These are phyloP conservation scores for Notolepis coatsorum DNA, from an alignment of 2,797 vertebrate species.

Conservation along the genomic window DNA sequence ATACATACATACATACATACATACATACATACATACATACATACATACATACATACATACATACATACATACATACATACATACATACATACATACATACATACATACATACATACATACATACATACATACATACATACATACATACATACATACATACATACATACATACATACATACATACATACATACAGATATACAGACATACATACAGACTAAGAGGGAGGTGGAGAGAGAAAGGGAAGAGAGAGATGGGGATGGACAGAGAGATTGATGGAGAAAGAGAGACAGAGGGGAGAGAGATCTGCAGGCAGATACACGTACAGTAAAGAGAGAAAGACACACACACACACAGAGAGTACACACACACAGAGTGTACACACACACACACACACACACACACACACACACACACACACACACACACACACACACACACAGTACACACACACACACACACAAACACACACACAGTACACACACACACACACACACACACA, in stretches of 20 bases:
- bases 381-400: neutral
- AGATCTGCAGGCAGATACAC: neutral
- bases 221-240: neutral
- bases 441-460: neutral
- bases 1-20: slow-evolving; percentile 17
- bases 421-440: neutral
- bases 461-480: slow-evolving; percentile 5
- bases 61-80: neutral
- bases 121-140: neutral
- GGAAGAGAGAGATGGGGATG: neutral
- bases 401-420: slow-evolving; percentile 1
- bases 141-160: slow-evolving; percentile 10
- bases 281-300: slow-evolving; percentile 13
- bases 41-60: neutral
- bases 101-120: no score
- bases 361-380: neutral
- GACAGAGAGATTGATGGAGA: neutral
- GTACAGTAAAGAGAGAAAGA: neutral
- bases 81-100: no score
- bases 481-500: neutral
- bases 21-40: slow-evolving; percentile 5
- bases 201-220: neutral
- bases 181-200: neutral
- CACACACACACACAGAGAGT: neutral
- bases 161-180: neutral